A percentile compares a stretch with the other conserved stretches of the same genome.
phyloP scores from a whole-genome alignment of 2,888 invertebrate species.

The Drosophila infuscata region DNA sequence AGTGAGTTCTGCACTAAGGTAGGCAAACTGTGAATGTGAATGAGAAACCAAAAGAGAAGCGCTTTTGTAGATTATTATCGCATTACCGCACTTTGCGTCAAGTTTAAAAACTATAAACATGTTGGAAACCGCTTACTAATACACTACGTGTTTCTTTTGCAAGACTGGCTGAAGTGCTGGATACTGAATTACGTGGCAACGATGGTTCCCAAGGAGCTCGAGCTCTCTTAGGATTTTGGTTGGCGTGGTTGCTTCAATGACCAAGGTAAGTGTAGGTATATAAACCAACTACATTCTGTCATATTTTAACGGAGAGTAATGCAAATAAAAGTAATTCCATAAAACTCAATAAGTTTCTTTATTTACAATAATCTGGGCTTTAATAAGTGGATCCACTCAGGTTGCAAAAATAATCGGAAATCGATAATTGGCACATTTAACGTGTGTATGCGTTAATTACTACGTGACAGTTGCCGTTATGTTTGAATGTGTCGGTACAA shows the following conservation, averaged over 20 bases:
- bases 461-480: neutral
- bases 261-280: conserved; percentile 61
- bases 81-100: conserved; percentile 41
- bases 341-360: neutral
- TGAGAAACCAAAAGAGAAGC: conserved; percentile 19
- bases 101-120: conserved; percentile 24
- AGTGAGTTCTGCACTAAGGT: conserved; percentile 44
- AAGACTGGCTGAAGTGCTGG: conserved; percentile 72
- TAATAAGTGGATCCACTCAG: neutral
- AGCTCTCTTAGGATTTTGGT: conserved; percentile 41
- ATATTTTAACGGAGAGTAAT: conserved; percentile 5
- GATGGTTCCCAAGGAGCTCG: conserved; percentile 40
- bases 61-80: conserved; percentile 42
- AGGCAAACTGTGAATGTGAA: conserved; percentile 24
- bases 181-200: conserved; percentile 46
- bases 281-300: conserved; percentile 6
- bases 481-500: neutral
- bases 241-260: conserved; percentile 31
- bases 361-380: neutral
- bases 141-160: conserved; percentile 76
- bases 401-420: neutral
- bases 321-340: conserved; percentile 20
- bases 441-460: neutral
- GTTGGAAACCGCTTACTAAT: conserved; percentile 65
- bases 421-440: neutral